A percentile compares a stretch with the other conserved stretches of the same genome.
Conservation (phyloP, 2,797 vertebrate genomes). For the Myiothlypis chrysogaster region DNA sequence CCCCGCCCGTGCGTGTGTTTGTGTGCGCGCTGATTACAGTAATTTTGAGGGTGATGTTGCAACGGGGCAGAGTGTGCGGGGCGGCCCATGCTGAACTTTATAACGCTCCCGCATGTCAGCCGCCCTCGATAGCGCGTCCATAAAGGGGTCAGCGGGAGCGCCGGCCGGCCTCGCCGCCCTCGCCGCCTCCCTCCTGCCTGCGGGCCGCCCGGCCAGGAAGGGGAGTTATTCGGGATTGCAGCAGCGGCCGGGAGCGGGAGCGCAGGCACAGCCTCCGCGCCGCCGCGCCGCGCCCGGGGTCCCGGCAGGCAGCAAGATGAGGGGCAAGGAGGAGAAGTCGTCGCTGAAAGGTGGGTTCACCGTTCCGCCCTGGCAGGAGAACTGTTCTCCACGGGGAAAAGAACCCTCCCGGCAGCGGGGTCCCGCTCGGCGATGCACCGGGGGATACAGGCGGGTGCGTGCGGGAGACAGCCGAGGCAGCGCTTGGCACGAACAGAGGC, state of each 20-base stretch:
- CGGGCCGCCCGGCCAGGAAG: constrained; percentile 21
- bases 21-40: constrained; percentile 60
- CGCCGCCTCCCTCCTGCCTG: constrained; percentile 39
- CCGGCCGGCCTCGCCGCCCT: neutral
- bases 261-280: neutral
- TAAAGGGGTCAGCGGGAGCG: constrained; percentile 35
- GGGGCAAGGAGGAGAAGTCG: constrained; percentile 72
- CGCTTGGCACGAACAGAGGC: neutral
- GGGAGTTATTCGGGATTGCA: neutral
- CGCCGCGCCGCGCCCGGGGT: neutral
- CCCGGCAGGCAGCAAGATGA: constrained; percentile 60
- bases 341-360: constrained; percentile 77
- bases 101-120: constrained; percentile 71
- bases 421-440: neutral
- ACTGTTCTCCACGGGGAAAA: neutral
- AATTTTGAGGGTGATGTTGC: constrained; percentile 67
- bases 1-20: neutral
- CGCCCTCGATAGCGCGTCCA: constrained; percentile 58
- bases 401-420: too few relatives aligned
- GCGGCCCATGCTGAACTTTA: constrained; percentile 72
- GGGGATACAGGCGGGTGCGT: neutral
- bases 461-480: neutral
- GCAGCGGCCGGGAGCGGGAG: neutral
- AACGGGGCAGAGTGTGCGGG: constrained; percentile 61
- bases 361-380: neutral